Conservation (phyloP, 2,797 vertebrate genomes). For the Buceros bicornis region DNA sequence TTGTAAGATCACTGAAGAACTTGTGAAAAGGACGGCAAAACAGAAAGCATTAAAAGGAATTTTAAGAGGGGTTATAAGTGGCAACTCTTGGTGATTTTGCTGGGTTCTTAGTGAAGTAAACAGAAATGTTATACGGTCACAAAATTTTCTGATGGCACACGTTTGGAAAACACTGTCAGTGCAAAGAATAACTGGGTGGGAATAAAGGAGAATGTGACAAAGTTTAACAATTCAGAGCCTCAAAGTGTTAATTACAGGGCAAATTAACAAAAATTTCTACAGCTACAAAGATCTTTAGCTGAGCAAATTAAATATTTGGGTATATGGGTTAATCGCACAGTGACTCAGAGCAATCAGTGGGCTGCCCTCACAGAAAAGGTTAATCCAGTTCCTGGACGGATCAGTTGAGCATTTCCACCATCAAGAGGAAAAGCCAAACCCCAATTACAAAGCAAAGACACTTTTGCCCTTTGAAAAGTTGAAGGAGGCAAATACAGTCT, state of each 20-base stretch:
- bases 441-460: neutral
- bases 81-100: accelerated
- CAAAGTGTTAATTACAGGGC: neutral
- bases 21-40: neutral
- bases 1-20: neutral
- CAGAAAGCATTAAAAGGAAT: neutral
- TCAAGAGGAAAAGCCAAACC: neutral
- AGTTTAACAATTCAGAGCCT: neutral
- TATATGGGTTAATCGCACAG: neutral
- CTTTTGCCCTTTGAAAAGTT: neutral
- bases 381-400: neutral
- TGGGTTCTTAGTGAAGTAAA: neutral
- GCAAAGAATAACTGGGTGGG: neutral
- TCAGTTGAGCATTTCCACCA: neutral
- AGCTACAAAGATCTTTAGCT: neutral
- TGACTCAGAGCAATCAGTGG: neutral
- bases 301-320: neutral
- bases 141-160: neutral
- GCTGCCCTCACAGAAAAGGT: neutral
- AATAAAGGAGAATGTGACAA: neutral
- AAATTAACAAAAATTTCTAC: neutral
- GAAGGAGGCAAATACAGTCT: neutral
- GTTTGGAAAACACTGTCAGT: neutral
- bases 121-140: neutral
- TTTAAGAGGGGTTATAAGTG: neutral